These are phyloP conservation scores for Temnothorax unifasciatus DNA, from an alignment of 2,888 invertebrate species.

Conservation along the genomic window DNA sequence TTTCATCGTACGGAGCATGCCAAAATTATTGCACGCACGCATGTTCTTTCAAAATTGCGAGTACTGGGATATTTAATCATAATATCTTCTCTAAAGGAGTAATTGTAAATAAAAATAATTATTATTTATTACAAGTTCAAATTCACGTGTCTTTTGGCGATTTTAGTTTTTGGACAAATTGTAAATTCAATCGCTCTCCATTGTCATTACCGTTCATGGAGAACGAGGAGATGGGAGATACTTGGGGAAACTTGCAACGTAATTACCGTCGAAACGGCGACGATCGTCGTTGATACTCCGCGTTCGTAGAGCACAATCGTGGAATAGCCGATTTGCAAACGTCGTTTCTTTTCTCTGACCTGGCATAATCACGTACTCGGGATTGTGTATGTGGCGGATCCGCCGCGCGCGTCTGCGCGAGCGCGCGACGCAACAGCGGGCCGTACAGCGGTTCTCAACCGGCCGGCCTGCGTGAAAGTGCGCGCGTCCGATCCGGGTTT, in stretches of 20 bases:
- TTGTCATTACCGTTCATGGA: background rate
- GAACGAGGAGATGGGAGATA: background rate
- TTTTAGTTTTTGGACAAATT: background rate
- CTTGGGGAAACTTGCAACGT: background rate
- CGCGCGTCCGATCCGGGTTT: conserved; percentile 70
- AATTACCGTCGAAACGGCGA: conserved; percentile 10
- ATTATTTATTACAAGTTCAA: background rate
- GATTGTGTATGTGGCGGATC: conserved; percentile 9
- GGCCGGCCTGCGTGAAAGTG: conserved; percentile 81
- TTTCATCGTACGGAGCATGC: background rate
- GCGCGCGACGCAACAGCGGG: conserved; percentile 62
- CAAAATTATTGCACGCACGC: background rate
- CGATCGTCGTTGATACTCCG: background rate
- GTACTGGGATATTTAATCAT: background rate
- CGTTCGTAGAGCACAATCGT: conserved; percentile 6
- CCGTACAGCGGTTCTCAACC: conserved; percentile 81
- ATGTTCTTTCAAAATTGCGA: background rate
- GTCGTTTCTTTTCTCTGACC: conserved; percentile 47
- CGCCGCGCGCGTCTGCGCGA: conserved; percentile 45
- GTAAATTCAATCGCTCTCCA: background rate
- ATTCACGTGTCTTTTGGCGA: background rate
- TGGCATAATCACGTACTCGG: conserved; percentile 37
- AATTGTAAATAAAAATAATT: conserved; percentile 14
- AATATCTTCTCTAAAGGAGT: background rate
- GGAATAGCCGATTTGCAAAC: conserved; percentile 17